Evolutionary conservation across 2,888 invertebrate genomes (phyloP).

Genomic region (Lumbricus terrestris): DNA sequence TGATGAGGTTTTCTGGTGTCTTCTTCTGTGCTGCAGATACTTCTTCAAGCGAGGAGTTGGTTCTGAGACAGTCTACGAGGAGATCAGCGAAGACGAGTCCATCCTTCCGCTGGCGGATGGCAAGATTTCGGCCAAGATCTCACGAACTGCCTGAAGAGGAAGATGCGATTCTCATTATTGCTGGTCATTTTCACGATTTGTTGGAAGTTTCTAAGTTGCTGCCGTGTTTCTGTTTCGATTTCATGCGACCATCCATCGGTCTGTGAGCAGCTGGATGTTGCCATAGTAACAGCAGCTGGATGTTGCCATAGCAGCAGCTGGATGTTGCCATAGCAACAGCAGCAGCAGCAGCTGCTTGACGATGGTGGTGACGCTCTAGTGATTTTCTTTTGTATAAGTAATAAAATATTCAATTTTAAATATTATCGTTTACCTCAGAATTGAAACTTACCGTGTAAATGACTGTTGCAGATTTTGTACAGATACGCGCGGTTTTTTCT

Average conservation of each 20-base stretch:
- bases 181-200: background rate
- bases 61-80: slow-evolving; percentile 19
- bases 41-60: slow-evolving; percentile 22
- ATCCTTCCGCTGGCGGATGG: slow-evolving; percentile 17
- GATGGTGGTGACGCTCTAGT: background rate
- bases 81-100: background rate
- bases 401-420: background rate
- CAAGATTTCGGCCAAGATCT: slow-evolving; percentile 22
- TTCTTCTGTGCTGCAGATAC: slow-evolving; percentile 4
- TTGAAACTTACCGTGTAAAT: background rate
- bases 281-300: background rate
- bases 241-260: background rate
- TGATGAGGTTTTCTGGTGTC: background rate
- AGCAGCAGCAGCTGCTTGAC: background rate
- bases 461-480: background rate
- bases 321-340: too few relatives aligned
- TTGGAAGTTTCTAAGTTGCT: background rate
- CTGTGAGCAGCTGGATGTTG: background rate
- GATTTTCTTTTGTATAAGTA: background rate
- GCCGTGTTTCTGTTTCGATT: background rate
- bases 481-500: background rate
- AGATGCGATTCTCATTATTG: background rate
- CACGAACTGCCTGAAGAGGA: background rate
- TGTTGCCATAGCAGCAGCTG: too few relatives aligned
- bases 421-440: slow-evolving; percentile 3